Conservation (phyloP, 2,888 invertebrate genomes). For the Lasiommata megera region DNA sequence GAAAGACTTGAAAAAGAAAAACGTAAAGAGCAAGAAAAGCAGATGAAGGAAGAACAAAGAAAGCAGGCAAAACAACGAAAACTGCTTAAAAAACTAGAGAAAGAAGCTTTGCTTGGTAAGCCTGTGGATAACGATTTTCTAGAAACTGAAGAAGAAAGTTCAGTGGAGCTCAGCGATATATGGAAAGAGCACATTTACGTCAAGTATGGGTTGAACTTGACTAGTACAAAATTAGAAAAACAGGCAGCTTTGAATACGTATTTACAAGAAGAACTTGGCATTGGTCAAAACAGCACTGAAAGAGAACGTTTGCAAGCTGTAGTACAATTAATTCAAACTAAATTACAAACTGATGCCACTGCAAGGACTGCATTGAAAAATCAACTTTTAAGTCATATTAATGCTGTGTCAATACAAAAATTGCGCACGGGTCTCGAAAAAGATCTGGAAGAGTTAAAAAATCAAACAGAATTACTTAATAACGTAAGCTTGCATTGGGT, state of each 20-base stretch:
- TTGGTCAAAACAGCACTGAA: conserved; percentile 59
- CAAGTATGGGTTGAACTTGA: conserved; percentile 55
- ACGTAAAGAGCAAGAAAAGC: conserved; percentile 45
- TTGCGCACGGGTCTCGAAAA: conserved; percentile 52
- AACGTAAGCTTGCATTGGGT: conserved; percentile 56
- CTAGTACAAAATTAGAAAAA: conserved; percentile 56
- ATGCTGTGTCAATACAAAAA: conserved; percentile 53
- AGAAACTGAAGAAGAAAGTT: conserved; percentile 50
- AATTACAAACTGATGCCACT: conserved; percentile 46
- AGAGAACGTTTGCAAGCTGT: conserved; percentile 64
- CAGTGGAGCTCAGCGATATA: conserved; percentile 63
- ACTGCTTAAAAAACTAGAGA: conserved; percentile 43
- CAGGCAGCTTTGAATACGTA: conserved; percentile 55
- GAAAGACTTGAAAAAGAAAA: conserved; percentile 49
- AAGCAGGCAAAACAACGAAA: conserved; percentile 44
- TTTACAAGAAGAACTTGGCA: conserved; percentile 56
- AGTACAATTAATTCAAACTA: conserved; percentile 53
- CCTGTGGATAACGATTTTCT: conserved; percentile 39
- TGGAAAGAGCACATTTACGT: conserved; percentile 63
- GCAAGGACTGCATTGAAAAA: conserved; percentile 49
- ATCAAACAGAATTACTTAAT: conserved; percentile 55
- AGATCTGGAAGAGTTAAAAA: conserved; percentile 61
- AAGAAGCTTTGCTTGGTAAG: conserved; percentile 42
- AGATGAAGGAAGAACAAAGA: conserved; percentile 43
- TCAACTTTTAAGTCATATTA: conserved; percentile 54